phyloP scores from a whole-genome alignment of 2,797 vertebrate genomes.

The Notolepis coatsorum region DNA sequence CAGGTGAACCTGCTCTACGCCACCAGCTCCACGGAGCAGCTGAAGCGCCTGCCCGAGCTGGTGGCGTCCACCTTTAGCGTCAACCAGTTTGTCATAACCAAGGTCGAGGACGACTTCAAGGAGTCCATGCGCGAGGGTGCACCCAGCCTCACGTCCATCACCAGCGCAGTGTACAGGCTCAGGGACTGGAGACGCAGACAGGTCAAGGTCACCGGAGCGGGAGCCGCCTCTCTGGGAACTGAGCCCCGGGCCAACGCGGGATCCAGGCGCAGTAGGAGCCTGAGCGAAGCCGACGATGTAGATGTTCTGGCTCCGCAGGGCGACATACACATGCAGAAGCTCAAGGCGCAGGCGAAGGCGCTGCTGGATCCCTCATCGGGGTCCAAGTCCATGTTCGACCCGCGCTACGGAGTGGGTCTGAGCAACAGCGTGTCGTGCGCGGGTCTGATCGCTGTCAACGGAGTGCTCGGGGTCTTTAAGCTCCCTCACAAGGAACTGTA shows the following conservation, averaged over 20 bases:
- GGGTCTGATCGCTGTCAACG: constrained; percentile 11
- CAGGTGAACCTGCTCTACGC: neutral
- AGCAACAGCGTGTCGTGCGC: constrained; percentile 2
- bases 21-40: neutral
- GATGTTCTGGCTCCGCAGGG: too few relatives aligned
- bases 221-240: too few relatives aligned
- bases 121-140: neutral
- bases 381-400: constrained; percentile 6
- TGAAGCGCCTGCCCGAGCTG: constrained; percentile 5
- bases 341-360: too few relatives aligned
- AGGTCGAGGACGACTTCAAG: neutral
- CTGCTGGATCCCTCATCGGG: neutral
- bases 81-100: constrained; percentile 3
- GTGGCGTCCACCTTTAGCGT: neutral
- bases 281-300: too few relatives aligned
- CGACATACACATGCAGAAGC: too few relatives aligned
- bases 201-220: neutral
- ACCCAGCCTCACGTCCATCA: neutral
- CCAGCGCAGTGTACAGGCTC: neutral
- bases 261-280: too few relatives aligned
- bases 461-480: constrained; percentile 28
- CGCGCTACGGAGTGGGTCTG: constrained; percentile 13
- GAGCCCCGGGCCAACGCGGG: too few relatives aligned
- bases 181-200: neutral
- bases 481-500: constrained; percentile 24